Evolutionary conservation across 2,888 invertebrate genomes (phyloP).

Genomic region (Mimachlamys varia): DNA sequence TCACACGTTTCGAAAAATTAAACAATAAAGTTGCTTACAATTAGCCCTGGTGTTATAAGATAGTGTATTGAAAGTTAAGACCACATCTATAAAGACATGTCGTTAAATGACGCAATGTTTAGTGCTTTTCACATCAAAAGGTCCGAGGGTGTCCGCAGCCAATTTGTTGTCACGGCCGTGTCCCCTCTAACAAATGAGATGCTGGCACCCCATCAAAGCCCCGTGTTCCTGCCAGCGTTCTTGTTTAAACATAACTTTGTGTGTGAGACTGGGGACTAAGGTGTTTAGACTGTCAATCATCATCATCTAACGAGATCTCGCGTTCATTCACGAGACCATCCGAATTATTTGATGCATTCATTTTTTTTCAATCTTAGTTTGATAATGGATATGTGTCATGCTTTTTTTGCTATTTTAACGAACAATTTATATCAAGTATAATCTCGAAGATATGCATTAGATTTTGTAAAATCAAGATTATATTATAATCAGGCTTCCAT

Average conservation of each 20-base stretch:
- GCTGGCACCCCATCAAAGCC: not conserved
- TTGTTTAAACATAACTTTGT: not conserved
- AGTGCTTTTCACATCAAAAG: constrained; percentile 11
- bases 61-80: not conserved
- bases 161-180: not conserved
- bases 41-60: too few species aligned
- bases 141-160: constrained; percentile 12
- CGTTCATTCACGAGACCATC: too few species aligned
- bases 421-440: too few species aligned
- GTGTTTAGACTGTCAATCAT: not conserved
- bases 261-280: not conserved
- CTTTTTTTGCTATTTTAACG: too few species aligned
- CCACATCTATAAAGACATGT: not conserved
- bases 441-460: too few species aligned
- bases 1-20: not conserved
- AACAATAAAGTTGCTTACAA: not conserved
- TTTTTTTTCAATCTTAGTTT: too few species aligned
- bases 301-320: not conserved
- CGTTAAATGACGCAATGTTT: not conserved
- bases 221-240: not conserved
- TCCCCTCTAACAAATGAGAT: not conserved
- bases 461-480: too few species aligned
- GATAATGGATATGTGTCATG: too few species aligned
- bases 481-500: too few species aligned
- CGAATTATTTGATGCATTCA: too few species aligned